Evolutionary conservation across 2,888 invertebrate species (phyloP).

Genomic region (Eupithecia pulchellata): DNA sequence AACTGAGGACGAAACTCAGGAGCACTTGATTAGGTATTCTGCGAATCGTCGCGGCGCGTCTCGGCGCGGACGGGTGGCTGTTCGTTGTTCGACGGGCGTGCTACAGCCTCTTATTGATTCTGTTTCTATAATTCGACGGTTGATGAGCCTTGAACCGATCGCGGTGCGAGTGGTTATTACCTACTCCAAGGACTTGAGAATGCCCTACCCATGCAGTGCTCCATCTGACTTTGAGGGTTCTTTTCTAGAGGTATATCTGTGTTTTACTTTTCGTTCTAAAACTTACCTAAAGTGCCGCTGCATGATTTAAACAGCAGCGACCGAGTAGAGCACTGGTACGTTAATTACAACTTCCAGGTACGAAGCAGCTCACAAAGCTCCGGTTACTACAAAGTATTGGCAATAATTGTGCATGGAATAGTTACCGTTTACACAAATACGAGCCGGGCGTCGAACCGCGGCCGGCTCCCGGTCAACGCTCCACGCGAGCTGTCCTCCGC

Average conservation of each 20-base stretch:
- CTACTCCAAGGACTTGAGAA: neutral
- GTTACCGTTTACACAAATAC: conserved; percentile 67
- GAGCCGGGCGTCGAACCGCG: conserved; percentile 61
- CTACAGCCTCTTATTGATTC: neutral
- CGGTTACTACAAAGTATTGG: conserved; percentile 6
- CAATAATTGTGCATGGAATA: conserved; percentile 50
- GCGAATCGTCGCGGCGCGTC: neutral
- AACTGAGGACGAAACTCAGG: neutral
- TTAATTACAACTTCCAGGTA: neutral
- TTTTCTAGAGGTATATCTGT: too few relatives aligned
- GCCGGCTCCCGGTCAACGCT: conserved; percentile 70
- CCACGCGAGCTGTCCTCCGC: neutral
- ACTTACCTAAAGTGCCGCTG: neutral
- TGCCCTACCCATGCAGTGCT: neutral
- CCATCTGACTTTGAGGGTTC: neutral
- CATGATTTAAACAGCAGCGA: conserved; percentile 1
- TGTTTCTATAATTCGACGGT: neutral
- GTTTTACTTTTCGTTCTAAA: neutral
- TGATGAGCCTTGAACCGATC: neutral
- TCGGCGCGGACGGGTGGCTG: neutral
- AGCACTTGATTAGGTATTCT: neutral
- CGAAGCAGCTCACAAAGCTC: neutral
- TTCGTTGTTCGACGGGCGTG: neutral
- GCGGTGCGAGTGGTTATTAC: neutral
- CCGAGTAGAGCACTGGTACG: neutral